A percentile compares a stretch with the other conserved stretches of the same genome.
phyloP scores from a whole-genome alignment of 2,888 invertebrate genomes.

The Trissoscelio sp. region DNA sequence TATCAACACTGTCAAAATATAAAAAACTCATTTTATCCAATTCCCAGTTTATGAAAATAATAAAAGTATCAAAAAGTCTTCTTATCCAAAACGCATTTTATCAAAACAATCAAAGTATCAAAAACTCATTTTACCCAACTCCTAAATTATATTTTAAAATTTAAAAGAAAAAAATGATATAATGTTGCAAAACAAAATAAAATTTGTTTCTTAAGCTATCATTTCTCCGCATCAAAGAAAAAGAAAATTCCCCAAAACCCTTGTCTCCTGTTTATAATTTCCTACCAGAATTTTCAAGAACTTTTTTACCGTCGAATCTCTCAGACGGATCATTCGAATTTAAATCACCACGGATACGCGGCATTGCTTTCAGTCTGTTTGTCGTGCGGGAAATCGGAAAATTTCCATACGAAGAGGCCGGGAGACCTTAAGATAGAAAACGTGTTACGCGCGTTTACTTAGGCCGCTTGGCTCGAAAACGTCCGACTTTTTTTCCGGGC shows the following conservation, averaged over 20 bases:
- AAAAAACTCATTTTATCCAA: no score
- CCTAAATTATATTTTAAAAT: no score
- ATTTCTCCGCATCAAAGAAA: neutral
- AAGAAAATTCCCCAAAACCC: neutral
- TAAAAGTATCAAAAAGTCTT: no score
- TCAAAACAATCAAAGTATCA: no score
- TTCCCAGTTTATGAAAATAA: no score
- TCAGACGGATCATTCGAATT: constrained; percentile 37
- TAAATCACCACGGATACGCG: constrained; percentile 42
- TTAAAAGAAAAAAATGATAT: no score
- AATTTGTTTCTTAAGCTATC: no score
- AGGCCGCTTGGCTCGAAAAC: constrained; percentile 50
- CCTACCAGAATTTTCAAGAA: neutral
- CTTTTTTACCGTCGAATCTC: constrained; percentile 14
- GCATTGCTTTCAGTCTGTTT: constrained; percentile 67
- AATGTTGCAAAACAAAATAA: no score
- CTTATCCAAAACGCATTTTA: no score
- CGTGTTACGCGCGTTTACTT: constrained; percentile 62
- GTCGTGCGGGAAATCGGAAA: constrained; percentile 63
- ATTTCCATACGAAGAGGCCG: constrained; percentile 66
- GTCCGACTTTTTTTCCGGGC: constrained; percentile 7
- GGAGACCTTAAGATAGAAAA: constrained; percentile 67
- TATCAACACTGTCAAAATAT: no score
- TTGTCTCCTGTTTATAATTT: constrained; percentile 16
- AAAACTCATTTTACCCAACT: no score